Percentiles rank a stretch among this genome's conserved stretches.
Conservation (phyloP, 1,140 invertebrate species). For the Neodiprion lecontei region DNA sequence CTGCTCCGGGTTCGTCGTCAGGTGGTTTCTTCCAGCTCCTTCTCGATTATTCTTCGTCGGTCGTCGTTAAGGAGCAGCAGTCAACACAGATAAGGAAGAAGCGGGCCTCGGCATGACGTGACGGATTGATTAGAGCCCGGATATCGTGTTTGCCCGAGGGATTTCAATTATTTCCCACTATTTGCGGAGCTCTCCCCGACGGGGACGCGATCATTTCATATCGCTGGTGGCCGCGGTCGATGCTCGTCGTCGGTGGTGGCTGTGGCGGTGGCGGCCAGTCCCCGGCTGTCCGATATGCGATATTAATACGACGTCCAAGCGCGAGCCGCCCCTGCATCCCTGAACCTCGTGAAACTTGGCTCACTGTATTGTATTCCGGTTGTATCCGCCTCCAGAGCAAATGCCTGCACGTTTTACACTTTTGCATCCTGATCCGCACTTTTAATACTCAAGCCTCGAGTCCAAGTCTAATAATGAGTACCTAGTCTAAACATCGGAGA, state of each 20-base stretch:
- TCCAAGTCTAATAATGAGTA: too few relatives aligned
- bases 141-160: slow-evolving; percentile 49
- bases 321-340: neutral
- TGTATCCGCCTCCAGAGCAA: neutral
- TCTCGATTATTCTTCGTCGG: too few relatives aligned
- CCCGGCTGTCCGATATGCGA: slow-evolving; percentile 45
- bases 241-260: neutral
- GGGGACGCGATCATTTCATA: slow-evolving; percentile 52
- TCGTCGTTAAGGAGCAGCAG: too few relatives aligned
- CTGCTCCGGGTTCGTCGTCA: too few relatives aligned
- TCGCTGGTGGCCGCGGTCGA: slow-evolving; percentile 27
- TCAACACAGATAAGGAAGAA: neutral
- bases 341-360: neutral
- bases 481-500: too few relatives aligned
- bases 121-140: slow-evolving; percentile 46
- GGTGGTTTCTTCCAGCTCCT: too few relatives aligned
- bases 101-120: slow-evolving; percentile 21
- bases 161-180: slow-evolving; percentile 59
- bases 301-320: slow-evolving; percentile 47
- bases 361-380: neutral
- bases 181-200: slow-evolving; percentile 58
- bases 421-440: neutral
- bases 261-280: slow-evolving; percentile 20
- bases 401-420: neutral
- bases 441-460: neutral